Percentiles rank a stretch among this genome's conserved stretches.
phyloP scores from a whole-genome alignment of 2,113 vertebrate genomes.

The Caloenas nicobarica region DNA sequence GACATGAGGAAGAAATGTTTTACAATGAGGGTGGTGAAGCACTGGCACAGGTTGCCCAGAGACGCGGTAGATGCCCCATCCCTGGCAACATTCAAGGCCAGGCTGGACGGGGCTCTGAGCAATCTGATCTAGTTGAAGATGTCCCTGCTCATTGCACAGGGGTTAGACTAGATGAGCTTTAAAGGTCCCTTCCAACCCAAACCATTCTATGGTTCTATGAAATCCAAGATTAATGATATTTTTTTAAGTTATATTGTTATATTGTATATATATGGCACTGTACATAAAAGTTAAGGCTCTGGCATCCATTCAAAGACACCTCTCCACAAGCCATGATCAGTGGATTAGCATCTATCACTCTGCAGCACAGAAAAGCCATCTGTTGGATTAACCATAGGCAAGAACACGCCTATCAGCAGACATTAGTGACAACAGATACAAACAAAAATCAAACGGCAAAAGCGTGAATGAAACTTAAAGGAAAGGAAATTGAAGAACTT shows the following conservation, averaged over 20 bases:
- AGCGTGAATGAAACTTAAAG: not conserved
- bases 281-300: not conserved
- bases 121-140: too few relatives aligned
- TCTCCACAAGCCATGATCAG: not conserved
- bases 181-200: too few relatives aligned
- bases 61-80: too few relatives aligned
- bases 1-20: too few relatives aligned
- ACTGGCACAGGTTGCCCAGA: too few relatives aligned
- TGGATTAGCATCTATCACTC: not conserved
- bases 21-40: too few relatives aligned
- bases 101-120: too few relatives aligned
- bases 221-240: not conserved
- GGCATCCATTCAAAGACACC: not conserved
- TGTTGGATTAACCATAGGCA: not conserved
- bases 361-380: not conserved
- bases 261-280: not conserved
- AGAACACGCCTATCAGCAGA: accelerated
- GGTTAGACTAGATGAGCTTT: too few relatives aligned
- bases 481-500: not conserved
- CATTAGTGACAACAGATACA: not conserved
- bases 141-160: too few relatives aligned
- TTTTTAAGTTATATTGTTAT: not conserved
- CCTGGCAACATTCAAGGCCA: too few relatives aligned
- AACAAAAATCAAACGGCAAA: not conserved
- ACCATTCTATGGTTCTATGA: not conserved